Evolutionary conservation across 2,797 vertebrate species (phyloP).

Genomic region (Champsocephalus esox): DNA sequence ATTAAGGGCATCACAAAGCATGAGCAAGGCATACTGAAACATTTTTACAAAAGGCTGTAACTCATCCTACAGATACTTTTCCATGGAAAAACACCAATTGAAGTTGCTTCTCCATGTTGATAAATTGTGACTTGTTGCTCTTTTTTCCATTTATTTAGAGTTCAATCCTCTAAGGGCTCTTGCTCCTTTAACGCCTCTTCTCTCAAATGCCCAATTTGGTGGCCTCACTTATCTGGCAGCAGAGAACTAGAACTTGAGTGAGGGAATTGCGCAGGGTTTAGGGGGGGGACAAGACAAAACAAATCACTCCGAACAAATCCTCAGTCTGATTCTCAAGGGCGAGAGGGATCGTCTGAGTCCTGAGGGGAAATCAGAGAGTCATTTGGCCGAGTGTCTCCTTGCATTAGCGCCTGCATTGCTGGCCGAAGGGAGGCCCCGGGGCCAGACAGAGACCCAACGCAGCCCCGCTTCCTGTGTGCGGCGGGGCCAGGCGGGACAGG

Average conservation of each 20-base stretch:
- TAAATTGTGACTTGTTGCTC: not conserved
- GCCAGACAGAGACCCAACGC: constrained; percentile 71
- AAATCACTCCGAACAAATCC: constrained; percentile 80
- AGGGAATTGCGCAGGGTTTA: constrained; percentile 45
- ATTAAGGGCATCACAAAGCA: constrained; percentile 45
- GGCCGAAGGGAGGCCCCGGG: constrained; percentile 56
- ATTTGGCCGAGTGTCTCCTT: constrained; percentile 73
- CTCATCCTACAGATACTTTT: not conserved
- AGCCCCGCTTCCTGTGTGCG: constrained; percentile 80
- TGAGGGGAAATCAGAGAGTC: constrained; percentile 75
- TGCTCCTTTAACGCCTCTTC: constrained; percentile 44
- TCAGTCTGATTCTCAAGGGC: constrained; percentile 78
- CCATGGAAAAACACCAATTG: not conserved
- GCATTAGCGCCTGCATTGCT: constrained; percentile 75
- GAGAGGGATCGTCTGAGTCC: constrained; percentile 68
- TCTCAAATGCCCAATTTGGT: constrained; percentile 63
- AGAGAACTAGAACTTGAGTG: constrained; percentile 81
- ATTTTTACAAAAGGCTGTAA: not conserved
- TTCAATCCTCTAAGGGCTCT: constrained; percentile 39
- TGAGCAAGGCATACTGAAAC: constrained; percentile 10
- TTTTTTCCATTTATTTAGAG: not conserved
- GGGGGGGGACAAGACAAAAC: constrained; percentile 75
- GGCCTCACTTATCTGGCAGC: constrained; percentile 15
- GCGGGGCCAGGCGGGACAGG: constrained; percentile 76
- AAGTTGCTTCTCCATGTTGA: constrained; percentile 1